Evolutionary conservation across 2,888 invertebrate genomes (phyloP).

Genomic region (Rosalia funebris): DNA sequence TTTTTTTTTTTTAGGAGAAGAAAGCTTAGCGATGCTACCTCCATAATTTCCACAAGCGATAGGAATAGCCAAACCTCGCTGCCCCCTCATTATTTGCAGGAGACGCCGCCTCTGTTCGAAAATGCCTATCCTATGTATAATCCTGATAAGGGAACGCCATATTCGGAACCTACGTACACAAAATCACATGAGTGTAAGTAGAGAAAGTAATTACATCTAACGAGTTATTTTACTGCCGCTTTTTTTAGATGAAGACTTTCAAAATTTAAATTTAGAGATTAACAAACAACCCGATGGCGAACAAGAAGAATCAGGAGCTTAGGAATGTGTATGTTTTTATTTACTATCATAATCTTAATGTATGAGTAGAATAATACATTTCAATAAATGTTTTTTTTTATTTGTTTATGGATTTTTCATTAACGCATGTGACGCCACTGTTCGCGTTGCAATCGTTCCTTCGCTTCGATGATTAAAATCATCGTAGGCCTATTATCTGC

Average conservation of each 20-base stretch:
- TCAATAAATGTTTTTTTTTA: no score
- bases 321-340: background rate
- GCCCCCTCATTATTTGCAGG: slow-evolving; percentile 44
- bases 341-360: background rate
- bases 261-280: slow-evolving; percentile 4
- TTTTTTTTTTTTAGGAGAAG: slow-evolving; percentile 30
- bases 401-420: no score
- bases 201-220: background rate
- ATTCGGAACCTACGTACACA: slow-evolving; percentile 8
- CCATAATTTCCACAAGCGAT: slow-evolving; percentile 32
- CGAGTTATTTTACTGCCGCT: background rate
- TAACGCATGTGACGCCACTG: background rate
- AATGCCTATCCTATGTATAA: slow-evolving; percentile 34
- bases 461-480: no score
- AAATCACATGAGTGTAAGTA: slow-evolving; percentile 17
- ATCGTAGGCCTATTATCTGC: background rate
- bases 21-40: slow-evolving; percentile 31
- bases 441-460: background rate
- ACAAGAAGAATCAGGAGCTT: slow-evolving; percentile 20
- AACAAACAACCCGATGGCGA: slow-evolving; percentile 3
- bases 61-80: slow-evolving; percentile 36
- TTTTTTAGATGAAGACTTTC: slow-evolving; percentile 17
- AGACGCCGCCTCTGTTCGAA: slow-evolving; percentile 43
- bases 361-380: background rate
- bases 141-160: slow-evolving; percentile 22